These are phyloP conservation scores for Oeneis ivallda DNA, from an alignment of 2,888 invertebrate species.

Conservation along the genomic window DNA sequence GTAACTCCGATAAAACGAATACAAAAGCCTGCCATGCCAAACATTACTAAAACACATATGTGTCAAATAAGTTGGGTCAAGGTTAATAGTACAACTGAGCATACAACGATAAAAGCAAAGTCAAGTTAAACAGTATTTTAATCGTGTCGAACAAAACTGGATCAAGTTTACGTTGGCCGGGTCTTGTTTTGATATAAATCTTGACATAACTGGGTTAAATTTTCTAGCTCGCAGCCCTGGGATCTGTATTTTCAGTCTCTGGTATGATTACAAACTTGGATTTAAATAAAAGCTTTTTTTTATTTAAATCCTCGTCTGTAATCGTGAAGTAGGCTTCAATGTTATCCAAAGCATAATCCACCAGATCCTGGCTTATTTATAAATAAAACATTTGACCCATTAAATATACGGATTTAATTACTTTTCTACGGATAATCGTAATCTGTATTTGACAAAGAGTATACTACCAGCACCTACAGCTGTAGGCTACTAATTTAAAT, in stretches of 20 bases:
- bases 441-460: too few relatives aligned
- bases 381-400: too few relatives aligned
- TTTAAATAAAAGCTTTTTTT: too few relatives aligned
- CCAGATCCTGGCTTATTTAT: too few relatives aligned
- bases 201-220: constrained; percentile 40
- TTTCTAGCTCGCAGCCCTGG: constrained; percentile 41
- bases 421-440: too few relatives aligned
- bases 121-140: constrained; percentile 25
- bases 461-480: too few relatives aligned
- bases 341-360: too few relatives aligned
- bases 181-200: constrained; percentile 43
- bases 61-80: constrained; percentile 6
- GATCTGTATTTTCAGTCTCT: constrained; percentile 30
- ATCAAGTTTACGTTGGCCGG: constrained; percentile 39
- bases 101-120: constrained; percentile 13
- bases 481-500: too few relatives aligned
- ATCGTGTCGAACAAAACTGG: constrained; percentile 33
- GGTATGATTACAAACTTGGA: constrained; percentile 30
- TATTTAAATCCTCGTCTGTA: too few relatives aligned
- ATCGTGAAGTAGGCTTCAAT: too few relatives aligned
- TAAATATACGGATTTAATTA: too few relatives aligned
- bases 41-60: neutral
- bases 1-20: neutral
- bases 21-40: neutral
- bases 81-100: neutral